Percentiles rank a stretch among this genome's conserved stretches.
Conservation (phyloP, 2,113 vertebrate genomes). For the rabbit (Oryctolagus cuniculus) region mOryCun1.1 NC_091442.1:53383501-53384000, state of each 20-base stretch:
- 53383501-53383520: background rate
- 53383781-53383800: background rate
- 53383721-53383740: background rate
- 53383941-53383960: background rate
- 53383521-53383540: background rate
- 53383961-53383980: background rate
- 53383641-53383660: background rate
- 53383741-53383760: background rate
- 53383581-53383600: background rate
- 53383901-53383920: background rate
- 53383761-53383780: background rate
- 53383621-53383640: conserved; percentile 9
- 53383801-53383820: background rate
- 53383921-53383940: background rate
- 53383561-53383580: background rate
- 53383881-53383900: background rate
- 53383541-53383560: background rate
- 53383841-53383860: background rate
- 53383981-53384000: conserved; percentile 5
- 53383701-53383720: background rate
- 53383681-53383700: background rate
- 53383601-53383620: background rate
- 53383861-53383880: conserved; percentile 24
- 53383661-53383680: background rate
- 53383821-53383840: background rate